phyloP scores from a whole-genome alignment of 2,888 invertebrate species.

The Sussaba pulchella region DNA sequence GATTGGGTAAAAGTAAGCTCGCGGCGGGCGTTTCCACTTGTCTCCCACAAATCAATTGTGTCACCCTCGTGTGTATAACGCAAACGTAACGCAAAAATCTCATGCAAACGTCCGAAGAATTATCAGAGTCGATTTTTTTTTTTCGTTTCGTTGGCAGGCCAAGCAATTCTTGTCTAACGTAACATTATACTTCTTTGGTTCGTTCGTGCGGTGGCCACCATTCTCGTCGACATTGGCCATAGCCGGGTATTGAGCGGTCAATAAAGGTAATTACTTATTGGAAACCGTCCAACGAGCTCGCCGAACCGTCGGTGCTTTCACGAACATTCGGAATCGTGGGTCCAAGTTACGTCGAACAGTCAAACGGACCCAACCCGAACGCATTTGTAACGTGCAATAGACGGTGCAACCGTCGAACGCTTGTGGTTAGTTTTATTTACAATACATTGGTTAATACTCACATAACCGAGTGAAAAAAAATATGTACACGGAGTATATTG shows the following conservation, averaged over 20 bases:
- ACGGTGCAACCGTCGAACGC: not conserved
- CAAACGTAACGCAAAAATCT: constrained; percentile 43
- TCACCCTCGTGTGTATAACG: constrained; percentile 24
- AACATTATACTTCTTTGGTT: constrained; percentile 9
- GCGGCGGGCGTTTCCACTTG: constrained; percentile 64
- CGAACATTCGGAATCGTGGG: constrained; percentile 36
- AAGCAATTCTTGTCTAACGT: constrained; percentile 19
- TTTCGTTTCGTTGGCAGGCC: constrained; percentile 12
- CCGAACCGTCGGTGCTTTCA: constrained; percentile 44
- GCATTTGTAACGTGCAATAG: not conserved
- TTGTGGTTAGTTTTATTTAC: constrained; percentile 38
- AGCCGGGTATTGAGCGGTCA: constrained; percentile 63
- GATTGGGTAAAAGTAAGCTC: constrained; percentile 70
- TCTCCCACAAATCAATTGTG: constrained; percentile 75
- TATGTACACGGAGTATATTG: too few relatives aligned
- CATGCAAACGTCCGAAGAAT: constrained; percentile 53
- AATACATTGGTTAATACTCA: constrained; percentile 43
- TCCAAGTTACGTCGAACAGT: constrained; percentile 4
- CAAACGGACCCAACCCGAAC: constrained; percentile 34
- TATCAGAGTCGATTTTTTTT: constrained; percentile 9
- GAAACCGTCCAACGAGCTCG: constrained; percentile 46
- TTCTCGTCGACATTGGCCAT: constrained; percentile 61
- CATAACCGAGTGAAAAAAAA: too few relatives aligned
- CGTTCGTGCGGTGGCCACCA: constrained; percentile 48
- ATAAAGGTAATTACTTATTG: constrained; percentile 74